Percentiles rank a stretch among this genome's conserved stretches.
phyloP scores from a whole-genome alignment of 2,113 vertebrate genomes.

The Otis tarda region DNA sequence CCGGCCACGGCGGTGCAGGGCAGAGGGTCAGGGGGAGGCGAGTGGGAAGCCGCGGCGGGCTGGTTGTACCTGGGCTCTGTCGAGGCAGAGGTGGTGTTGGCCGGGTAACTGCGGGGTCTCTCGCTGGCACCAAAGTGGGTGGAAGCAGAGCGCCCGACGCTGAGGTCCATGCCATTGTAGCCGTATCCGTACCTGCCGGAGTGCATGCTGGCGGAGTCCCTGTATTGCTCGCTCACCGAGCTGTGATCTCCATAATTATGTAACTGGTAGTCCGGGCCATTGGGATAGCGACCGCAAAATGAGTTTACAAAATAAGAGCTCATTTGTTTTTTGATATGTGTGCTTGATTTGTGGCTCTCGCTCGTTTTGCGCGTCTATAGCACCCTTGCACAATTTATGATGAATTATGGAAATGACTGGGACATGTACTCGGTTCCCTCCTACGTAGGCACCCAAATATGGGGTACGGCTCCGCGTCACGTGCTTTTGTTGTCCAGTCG shows the following conservation, averaged over 20 bases:
- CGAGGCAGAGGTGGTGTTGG: constrained; percentile 84
- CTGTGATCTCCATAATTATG: constrained; percentile 99
- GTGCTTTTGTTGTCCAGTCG: constrained; percentile 99
- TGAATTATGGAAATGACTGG: constrained; percentile 99
- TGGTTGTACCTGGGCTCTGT: constrained; percentile 94
- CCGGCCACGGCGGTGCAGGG: constrained; percentile 89
- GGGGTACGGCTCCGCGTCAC: constrained; percentile 97
- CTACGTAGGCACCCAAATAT: constrained; percentile 99
- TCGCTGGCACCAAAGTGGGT: constrained; percentile 94
- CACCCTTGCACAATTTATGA: constrained; percentile 99
- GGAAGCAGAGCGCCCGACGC: constrained; percentile 87
- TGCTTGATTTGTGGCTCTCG: constrained; percentile 99
- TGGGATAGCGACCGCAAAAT: constrained; percentile 99
- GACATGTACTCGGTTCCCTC: constrained; percentile 99
- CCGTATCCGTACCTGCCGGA: constrained; percentile 98
- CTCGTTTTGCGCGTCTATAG: constrained; percentile 99
- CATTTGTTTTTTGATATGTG: constrained; percentile 98
- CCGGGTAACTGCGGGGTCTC: constrained; percentile 88
- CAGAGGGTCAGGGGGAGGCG: constrained; percentile 90
- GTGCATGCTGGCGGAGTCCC: constrained; percentile 95
- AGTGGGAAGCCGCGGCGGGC: constrained; percentile 84
- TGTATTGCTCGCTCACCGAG: constrained; percentile 96
- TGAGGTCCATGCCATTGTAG: constrained; percentile 99
- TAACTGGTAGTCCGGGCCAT: constrained; percentile 99
- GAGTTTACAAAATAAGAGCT: constrained; percentile 99